Percentiles rank a stretch among this genome's conserved stretches.
phyloP scores from a whole-genome alignment of 2,113 vertebrate genomes.

The Xenopus tropicalis region DNA sequence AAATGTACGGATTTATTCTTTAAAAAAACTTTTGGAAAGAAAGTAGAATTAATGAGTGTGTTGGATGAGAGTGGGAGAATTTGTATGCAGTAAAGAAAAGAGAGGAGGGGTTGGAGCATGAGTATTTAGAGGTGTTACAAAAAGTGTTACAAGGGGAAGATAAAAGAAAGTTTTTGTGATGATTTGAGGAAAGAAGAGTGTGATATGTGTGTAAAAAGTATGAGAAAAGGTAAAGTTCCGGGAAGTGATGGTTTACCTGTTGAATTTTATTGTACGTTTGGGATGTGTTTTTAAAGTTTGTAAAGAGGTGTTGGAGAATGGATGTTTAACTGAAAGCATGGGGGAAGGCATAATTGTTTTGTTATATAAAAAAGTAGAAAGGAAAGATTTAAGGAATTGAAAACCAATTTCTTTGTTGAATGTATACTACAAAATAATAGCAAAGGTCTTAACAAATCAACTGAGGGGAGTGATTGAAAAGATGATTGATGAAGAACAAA shows the following conservation, averaged over 20 bases:
- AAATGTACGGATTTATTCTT: constrained; percentile 4
- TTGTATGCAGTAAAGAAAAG: not conserved
- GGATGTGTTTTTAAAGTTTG: not conserved
- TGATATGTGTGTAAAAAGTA: not conserved
- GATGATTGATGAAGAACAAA: not conserved
- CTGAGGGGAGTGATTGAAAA: not conserved
- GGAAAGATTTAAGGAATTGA: not conserved
- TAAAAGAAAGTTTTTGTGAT: too few relatives aligned
- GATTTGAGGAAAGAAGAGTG: not conserved
- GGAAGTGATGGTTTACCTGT: not conserved
- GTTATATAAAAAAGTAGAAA: not conserved
- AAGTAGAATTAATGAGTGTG: not conserved
- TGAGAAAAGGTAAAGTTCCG: not conserved
- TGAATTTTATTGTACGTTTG: constrained; percentile 8
- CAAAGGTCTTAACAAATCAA: not conserved
- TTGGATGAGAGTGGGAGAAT: not conserved
- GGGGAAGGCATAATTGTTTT: not conserved
- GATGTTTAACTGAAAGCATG: not conserved
- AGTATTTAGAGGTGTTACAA: not conserved
- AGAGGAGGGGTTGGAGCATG: not conserved
- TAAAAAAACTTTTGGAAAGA: not conserved
- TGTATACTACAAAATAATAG: constrained; percentile 1
- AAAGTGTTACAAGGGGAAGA: too few relatives aligned
- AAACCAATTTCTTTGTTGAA: constrained; percentile 3
- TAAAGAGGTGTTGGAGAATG: not conserved